Base-by-base conservation (phyloP, 2,888 invertebrate species). In the Folsomia manolachei region DNA sequence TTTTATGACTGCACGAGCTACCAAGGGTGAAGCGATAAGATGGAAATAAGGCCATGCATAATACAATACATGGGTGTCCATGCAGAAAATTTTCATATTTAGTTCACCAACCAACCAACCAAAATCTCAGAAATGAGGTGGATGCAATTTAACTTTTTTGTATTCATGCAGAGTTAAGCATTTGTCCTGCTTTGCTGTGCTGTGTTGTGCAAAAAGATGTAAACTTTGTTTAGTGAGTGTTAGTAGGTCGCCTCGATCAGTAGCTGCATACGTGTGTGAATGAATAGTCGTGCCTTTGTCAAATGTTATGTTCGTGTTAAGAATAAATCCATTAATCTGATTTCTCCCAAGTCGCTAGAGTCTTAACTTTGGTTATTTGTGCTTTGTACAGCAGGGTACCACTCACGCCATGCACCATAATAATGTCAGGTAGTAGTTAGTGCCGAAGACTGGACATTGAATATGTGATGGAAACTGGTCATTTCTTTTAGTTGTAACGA, bases 261-360 rank as follows among this genome's bases (percentile, higher is more conserved):
- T n/a, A n/a, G n/a, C n/a, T n/a, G n/a, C n/a, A n/a, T n/a, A n/a
- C 4, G 39, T 39, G 39, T 14, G 14, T 39, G 39, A 39, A 39
- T 39, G 39, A 39, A 39, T 39, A n/a, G 39, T 39, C 39, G 39
- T 39, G 39, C 39, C 14, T 39, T 39, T 39, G 39, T 39, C 14
- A 4, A 39, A n/a, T n/a, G 56, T 56, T 21, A 14, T 56, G 56
- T 56, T 56, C 56, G 56, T 56, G 56, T n/a, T 56, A 56, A 56
- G 56, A 56, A 7, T 4, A 21, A 18, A 19, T 21, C 56, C 56
- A 56, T 56, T 56, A 56, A 56, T 56, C 21, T 56, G 56, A 56
- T 56, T 56, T 56, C 56, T 56, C n/a, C 21, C 56, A 56, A 18
- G n/a, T n/a, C n/a, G n/a, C n/a, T n/a, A n/a, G n/a, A n/a, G n/a